phyloP scores from a whole-genome alignment of 2,113 vertebrate species.

The Taxidea taxus region DNA sequence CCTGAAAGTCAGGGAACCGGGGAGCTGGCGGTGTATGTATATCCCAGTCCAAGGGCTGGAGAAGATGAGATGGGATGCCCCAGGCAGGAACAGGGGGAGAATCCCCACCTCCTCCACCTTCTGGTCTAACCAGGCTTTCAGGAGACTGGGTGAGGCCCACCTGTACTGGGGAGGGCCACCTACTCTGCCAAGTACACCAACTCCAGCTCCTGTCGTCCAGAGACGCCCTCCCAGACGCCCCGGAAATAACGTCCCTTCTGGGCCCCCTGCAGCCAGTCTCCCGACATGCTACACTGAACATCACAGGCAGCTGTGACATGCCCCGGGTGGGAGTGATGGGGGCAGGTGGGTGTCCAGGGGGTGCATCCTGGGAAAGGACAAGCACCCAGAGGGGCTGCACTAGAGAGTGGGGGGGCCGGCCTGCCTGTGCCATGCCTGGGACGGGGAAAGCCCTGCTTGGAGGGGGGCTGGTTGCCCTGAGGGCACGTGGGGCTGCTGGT shows the following conservation, averaged over 20 bases:
- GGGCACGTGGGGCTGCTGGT: background rate
- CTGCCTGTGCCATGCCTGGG: background rate
- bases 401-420: rapidly evolving
- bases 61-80: rapidly evolving
- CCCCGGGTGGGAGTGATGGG: rapidly evolving
- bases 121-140: background rate
- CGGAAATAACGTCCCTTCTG: background rate
- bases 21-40: rapidly evolving
- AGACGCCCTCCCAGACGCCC: no score
- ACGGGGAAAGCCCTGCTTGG: background rate
- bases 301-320: no score
- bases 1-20: background rate
- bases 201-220: background rate
- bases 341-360: background rate
- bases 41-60: background rate
- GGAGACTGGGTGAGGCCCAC: background rate
- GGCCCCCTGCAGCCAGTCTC: rapidly evolving
- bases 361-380: background rate
- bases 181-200: rapidly evolving
- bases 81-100: background rate
- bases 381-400: background rate
- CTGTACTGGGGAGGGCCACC: background rate
- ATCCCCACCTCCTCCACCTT: background rate
- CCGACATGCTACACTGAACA: rapidly evolving
- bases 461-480: background rate